Conservation (phyloP, 2,797 vertebrate genomes). For the Acestrorhynchus altus region DNA sequence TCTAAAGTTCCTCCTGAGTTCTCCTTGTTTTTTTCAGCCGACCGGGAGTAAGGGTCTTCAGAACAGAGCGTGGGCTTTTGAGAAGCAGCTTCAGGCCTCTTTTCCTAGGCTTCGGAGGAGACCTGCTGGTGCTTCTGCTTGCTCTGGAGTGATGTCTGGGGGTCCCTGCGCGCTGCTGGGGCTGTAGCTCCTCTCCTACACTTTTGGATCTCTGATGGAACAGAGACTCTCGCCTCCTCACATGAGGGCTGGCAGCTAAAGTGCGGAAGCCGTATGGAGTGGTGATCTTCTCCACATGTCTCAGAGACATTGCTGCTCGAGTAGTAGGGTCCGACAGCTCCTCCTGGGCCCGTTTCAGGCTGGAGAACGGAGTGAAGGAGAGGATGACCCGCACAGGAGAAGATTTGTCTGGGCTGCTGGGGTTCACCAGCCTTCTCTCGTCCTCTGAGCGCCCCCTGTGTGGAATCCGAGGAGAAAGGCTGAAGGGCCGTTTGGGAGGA, state of each 20-base stretch:
- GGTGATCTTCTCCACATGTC: conserved; percentile 69
- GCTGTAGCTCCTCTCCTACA: background rate
- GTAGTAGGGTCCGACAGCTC: conserved; percentile 61
- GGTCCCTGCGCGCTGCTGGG: no score
- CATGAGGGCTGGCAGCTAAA: conserved; percentile 69
- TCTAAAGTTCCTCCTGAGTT: conserved; percentile 14
- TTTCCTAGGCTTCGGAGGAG: conserved; percentile 37
- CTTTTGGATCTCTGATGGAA: conserved; percentile 62
- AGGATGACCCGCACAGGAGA: background rate
- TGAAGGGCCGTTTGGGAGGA: conserved; percentile 49
- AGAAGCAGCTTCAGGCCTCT: conserved; percentile 58
- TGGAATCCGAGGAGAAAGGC: conserved; percentile 38
- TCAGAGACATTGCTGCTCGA: conserved; percentile 70
- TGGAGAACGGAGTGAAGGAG: conserved; percentile 8
- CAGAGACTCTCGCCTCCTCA: conserved; percentile 71
- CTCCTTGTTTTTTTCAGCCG: background rate
- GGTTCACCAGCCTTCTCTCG: conserved; percentile 52
- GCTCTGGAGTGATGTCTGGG: background rate
- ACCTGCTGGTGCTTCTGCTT: background rate
- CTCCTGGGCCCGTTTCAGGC: background rate
- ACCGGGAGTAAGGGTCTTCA: conserved; percentile 61
- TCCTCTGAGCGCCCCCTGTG: conserved; percentile 53
- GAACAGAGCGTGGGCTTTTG: conserved; percentile 54
- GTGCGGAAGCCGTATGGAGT: conserved; percentile 74
- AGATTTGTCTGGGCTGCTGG: conserved; percentile 38